phyloP scores from a whole-genome alignment of 2,113 vertebrate genomes.

The Neotoma lepida region DNA sequence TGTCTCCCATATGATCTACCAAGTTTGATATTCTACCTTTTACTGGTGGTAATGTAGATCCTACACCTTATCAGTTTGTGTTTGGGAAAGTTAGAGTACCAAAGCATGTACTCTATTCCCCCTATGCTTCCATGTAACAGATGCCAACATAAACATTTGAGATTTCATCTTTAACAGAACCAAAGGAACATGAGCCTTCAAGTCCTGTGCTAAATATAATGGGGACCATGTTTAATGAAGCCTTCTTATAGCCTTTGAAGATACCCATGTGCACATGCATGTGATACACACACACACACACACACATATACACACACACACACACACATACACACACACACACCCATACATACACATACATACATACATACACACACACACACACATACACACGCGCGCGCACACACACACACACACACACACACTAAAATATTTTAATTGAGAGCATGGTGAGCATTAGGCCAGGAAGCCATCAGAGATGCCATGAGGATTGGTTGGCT shows the following conservation, averaged over 20 bases:
- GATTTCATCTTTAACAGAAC: background rate
- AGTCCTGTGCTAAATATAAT: background rate
- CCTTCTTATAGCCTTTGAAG: background rate
- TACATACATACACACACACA: background rate
- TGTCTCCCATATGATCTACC: background rate
- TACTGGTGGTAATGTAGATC: background rate
- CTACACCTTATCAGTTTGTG: background rate
- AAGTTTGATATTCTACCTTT: too few species aligned
- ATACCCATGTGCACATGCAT: background rate
- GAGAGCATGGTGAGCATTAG: background rate
- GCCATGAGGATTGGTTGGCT: background rate
- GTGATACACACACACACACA: fast-evolving
- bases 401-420: background rate
- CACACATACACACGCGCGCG: background rate
- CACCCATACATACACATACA: background rate
- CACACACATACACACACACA: background rate
- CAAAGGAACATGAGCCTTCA: background rate
- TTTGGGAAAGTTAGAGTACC: too few species aligned
- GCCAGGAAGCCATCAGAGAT: background rate
- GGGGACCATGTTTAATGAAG: background rate
- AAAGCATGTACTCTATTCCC: background rate
- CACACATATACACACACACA: background rate
- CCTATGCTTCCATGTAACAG: too few species aligned
- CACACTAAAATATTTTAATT: background rate
- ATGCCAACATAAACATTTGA: background rate